Evolutionary conservation across 2,888 invertebrate genomes (phyloP).

Genomic region (Ophion slaviceki): DNA sequence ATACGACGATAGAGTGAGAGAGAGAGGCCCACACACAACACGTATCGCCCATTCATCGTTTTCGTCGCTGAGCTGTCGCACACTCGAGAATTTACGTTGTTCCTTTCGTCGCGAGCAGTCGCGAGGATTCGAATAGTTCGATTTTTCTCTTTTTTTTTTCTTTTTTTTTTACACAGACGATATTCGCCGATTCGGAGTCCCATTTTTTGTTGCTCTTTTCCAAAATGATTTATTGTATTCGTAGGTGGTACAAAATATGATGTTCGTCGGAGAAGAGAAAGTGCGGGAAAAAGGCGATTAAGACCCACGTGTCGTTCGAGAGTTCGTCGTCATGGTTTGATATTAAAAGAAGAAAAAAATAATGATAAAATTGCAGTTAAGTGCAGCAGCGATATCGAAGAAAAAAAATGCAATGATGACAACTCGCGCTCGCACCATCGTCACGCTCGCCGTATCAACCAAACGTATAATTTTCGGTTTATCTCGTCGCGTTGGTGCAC

Average conservation of each 20-base stretch:
- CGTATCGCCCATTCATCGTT: constrained; percentile 17
- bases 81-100: constrained; percentile 10
- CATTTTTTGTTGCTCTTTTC: background rate
- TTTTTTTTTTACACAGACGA: background rate
- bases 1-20: background rate
- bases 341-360: background rate
- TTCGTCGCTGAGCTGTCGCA: constrained; percentile 11
- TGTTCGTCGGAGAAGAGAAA: constrained; percentile 29
- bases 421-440: background rate
- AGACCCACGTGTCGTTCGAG: background rate
- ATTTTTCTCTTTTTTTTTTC: constrained; percentile 21
- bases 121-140: background rate
- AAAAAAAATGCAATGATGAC: background rate
- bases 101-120: constrained; percentile 8
- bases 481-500: background rate
- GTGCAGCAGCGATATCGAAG: constrained; percentile 15
- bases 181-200: background rate
- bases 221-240: background rate
- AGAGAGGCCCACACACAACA: background rate
- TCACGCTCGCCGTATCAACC: constrained; percentile 23
- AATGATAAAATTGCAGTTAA: constrained; percentile 5
- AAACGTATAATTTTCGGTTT: constrained; percentile 27
- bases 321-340: constrained; percentile 19
- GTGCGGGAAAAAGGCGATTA: constrained; percentile 22
- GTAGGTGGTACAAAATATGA: background rate